These are phyloP conservation scores for Aramus guarauna DNA, from an alignment of 2,113 vertebrate genomes.

Conservation along the genomic window DNA sequence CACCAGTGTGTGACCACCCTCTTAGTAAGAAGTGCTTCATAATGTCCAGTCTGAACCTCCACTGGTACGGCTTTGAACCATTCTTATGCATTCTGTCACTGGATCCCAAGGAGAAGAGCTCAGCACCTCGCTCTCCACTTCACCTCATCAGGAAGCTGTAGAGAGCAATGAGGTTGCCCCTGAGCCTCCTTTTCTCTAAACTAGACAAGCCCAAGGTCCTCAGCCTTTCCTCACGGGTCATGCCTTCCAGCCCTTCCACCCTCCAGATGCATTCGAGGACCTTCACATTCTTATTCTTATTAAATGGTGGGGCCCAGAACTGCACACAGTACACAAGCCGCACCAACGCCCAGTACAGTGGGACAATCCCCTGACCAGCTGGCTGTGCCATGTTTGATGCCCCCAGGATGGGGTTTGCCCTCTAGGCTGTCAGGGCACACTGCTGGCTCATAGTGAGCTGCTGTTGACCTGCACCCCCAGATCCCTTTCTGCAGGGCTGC, in stretches of 20 bases:
- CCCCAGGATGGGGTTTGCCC: background rate
- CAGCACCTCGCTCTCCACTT: background rate
- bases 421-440: background rate
- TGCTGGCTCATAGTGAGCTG: background rate
- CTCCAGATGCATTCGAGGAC: too few relatives aligned
- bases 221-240: too few relatives aligned
- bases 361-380: fast-evolving
- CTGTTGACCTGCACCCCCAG: background rate
- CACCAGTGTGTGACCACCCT: background rate
- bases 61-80: background rate
- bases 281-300: too few relatives aligned
- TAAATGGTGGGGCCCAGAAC: too few relatives aligned
- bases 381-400: background rate
- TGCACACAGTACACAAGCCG: too few relatives aligned
- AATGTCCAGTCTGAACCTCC: background rate
- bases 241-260: too few relatives aligned
- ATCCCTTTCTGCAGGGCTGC: background rate
- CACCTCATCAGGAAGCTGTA: background rate
- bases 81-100: background rate
- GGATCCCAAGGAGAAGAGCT: background rate
- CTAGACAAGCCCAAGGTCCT: background rate
- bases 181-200: background rate
- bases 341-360: background rate
- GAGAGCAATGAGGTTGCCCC: background rate
- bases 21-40: background rate